Evolutionary conservation across 2,113 vertebrate species (phyloP).

Genomic region (Forbesichthys agassizii): DNA sequence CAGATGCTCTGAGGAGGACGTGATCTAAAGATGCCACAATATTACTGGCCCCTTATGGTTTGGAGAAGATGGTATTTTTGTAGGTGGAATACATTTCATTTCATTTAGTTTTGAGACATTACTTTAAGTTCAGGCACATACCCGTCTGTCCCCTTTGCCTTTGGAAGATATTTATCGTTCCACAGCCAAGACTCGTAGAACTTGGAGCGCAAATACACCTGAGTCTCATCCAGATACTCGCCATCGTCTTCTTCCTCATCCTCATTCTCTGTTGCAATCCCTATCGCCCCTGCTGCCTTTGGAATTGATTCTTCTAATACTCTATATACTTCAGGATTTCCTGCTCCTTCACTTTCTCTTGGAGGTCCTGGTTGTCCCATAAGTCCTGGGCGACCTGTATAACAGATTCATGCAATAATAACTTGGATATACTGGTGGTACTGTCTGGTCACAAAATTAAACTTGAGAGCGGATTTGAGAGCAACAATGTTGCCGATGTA

Average conservation of each 20-base stretch:
- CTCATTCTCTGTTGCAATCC: background rate
- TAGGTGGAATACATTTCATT: too few species aligned
- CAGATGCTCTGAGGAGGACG: too few species aligned
- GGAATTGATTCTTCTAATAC: background rate
- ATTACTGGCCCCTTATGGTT: too few species aligned
- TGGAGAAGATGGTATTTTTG: too few species aligned
- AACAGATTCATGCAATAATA: too few species aligned
- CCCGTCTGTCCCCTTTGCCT: conserved; percentile 49
- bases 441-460: too few species aligned
- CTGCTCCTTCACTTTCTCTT: background rate
- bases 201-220: conserved; percentile 66
- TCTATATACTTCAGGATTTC: background rate
- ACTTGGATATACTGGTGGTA: too few species aligned
- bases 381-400: too few species aligned
- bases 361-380: background rate
- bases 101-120: too few species aligned
- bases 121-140: conserved; percentile 18
- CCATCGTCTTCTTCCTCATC: conserved; percentile 47
- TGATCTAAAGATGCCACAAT: too few species aligned
- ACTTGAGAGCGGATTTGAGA: too few species aligned
- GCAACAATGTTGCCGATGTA: too few species aligned
- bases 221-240: conserved; percentile 52
- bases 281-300: background rate
- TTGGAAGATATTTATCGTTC: conserved; percentile 64
- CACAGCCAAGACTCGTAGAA: conserved; percentile 80